Base-by-base conservation (phyloP, 2,797 vertebrate genomes). In the Aselliscus stoliczkanus region DNA sequence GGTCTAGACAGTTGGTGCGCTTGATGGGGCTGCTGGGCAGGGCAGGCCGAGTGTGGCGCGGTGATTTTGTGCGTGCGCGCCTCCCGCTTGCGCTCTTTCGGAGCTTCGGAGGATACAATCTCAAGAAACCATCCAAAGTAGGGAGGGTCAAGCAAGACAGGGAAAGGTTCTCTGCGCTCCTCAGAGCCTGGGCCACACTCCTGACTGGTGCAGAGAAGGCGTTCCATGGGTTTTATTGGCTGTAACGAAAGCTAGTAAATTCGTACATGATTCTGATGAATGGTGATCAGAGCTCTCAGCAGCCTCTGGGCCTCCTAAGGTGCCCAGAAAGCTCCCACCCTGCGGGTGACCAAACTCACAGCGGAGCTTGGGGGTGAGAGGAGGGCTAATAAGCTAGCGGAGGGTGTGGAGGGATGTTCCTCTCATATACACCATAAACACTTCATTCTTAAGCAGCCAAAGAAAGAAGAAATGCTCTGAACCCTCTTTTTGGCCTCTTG, bases 1-100 rank as follows among this genome's bases (percentile, higher is more conserved):
- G 18, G 1, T 23, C 44, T 4, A 25, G 70, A 77, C 37, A 0
- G 14, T 4, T 0, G 1, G 52, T 15, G 62, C 10, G 50, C 50
- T n/a, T 56, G 2, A 6, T 20, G 1, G 50, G 34, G 10, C 37
- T n/a, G 88, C 69, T 10, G 39, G 29, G 23, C 56, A 2, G 7
- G 17, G n/a, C 93, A 23, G 34, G 67, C 76, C 3, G 37, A 50
- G 60, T 5, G 42, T 14, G 34, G 39, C 7, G 3, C 14, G 1
- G 58, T 10, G 72, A 17, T 62, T 34, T 1, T 25, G 37, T 54
- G 69, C 29, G 21, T 17, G 69, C 23, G 42, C n/a, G 12, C 27
- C 12, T n/a, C 34, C 15, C 2, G 29, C 25, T 18, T 0, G 42
- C 5, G 34, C 2, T 12, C 65, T 76, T 84, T 56, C 3, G 0